Evolutionary conservation across 30 jellyfish, hydroid and myxozoan species (phyloP), one percentile per base, ranked within the genome.

Genomic region (Pseudorhiza aurosa): DNA sequence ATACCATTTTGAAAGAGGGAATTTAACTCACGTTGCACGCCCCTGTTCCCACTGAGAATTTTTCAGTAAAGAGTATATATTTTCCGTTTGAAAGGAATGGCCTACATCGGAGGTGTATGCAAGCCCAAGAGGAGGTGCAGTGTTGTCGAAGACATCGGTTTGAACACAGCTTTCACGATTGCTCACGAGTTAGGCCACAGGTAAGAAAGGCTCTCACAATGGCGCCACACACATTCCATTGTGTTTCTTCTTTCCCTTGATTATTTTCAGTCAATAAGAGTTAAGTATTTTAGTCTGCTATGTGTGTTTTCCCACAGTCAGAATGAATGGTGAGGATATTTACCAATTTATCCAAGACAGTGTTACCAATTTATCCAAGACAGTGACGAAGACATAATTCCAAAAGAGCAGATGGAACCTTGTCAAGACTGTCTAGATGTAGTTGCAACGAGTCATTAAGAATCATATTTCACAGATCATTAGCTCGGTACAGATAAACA

Each of bases 151-250:
- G 99, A 93, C 59, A 93, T 87, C 42, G 99, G 99, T 0, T 55
- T 93, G 65, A 93, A 76, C 58, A 86, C 99, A 8, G 99, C 99
- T 14, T 93, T 81, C 65, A 93, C 99, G 0, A 93, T 93, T 49
- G 99, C 99, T 26, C 99, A 93, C 49, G 99, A 93, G 53, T 68
- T 93, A 14, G 99, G 99, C 19, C 99, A 93, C 80, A 81, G 85
- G 99, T 93, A 58, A 51, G 95, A n/a, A n/a, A n/a, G n/a, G n/a
- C n/a, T n/a, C n/a, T n/a, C n/a, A n/a, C n/a, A n/a, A n/a, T n/a
- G n/a, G n/a, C n/a, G n/a, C n/a, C n/a, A n/a, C n/a, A n/a, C n/a
- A n/a, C n/a, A n/a, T n/a, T n/a, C n/a, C n/a, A n/a, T n/a, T n/a
- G n/a, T n/a, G 50, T 39, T 39, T 39, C 50, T 26, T 47, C 62